Base-by-base conservation (phyloP, 2,888 invertebrate species). In the Dusona sp. region DNA sequence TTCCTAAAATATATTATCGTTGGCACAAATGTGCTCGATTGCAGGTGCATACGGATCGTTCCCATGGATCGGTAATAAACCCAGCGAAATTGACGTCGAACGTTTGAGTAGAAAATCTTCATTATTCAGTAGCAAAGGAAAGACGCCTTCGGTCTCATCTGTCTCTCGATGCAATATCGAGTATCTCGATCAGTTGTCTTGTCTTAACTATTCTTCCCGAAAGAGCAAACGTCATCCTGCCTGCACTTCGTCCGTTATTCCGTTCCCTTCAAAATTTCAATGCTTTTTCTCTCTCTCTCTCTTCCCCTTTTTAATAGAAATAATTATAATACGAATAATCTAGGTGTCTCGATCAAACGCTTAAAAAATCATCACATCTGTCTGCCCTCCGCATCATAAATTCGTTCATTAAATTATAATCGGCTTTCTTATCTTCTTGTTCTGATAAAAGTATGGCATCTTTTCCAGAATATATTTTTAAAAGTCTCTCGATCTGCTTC, bases 111-210 rank as follows among this genome's bases (percentile, higher is more conserved):
- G 61, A 48, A 65, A 75, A 65, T 83, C 61, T 83, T 75, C 54
- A 83, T 83, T 86, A 83, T 83, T 86, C 83, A 80, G n/a, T 36
- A 83, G 72, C 70, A 64, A 64, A 42, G 79, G 72, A 83, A 74
- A 72, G 86, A 73, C 65, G 75, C 42, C 64, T 38, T 38, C 16
- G 7, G 16, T 78, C 25, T 45, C 73, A 67, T 65, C 48, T 77
- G 64, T 77, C 77, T 78, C 72, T 65, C 45, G 57, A 29, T 54
- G 33, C 73, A 65, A 77, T 84, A 85, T 78, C 82, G 73, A 79
- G 54, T 68, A 29, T 82, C 73, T 78, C 81, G 72, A 67, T 78
- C n/a, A 13, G 36, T 33, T 61, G n/a, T 7, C n/a, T n/a, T 3
- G 36, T 51, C 11, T 16, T 16, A 33, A 45, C 57, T 79, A 25